A percentile compares a stretch with the other conserved stretches of the same genome.
Conservation (phyloP, 2,888 invertebrate species). For the Oligia strigilis region DNA sequence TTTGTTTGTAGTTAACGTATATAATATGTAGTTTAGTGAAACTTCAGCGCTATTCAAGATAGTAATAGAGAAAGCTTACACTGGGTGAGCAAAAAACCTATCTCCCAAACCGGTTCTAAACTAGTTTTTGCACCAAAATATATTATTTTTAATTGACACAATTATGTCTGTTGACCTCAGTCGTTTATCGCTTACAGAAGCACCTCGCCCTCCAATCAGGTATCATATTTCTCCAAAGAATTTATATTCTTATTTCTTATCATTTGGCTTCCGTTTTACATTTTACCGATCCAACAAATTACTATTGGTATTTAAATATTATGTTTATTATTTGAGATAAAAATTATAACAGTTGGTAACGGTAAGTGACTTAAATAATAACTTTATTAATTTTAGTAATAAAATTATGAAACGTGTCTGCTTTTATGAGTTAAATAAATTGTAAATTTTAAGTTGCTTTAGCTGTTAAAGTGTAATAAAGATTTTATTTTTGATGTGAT, state of each 20-base stretch:
- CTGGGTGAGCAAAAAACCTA: too few species aligned
- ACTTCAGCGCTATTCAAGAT: too few species aligned
- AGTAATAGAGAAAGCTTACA: too few species aligned
- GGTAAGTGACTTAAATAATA: slow-evolving; percentile 47
- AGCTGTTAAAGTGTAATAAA: slow-evolving; percentile 31
- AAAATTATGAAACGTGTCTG: slow-evolving; percentile 42
- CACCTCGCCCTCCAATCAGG: slow-evolving; percentile 30
- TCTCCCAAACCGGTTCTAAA: neutral
- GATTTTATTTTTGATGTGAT: slow-evolving; percentile 15
- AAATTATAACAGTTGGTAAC: slow-evolving; percentile 42
- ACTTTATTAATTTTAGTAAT: slow-evolving; percentile 36
- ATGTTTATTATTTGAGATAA: slow-evolving; percentile 52
- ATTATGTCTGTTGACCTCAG: neutral
- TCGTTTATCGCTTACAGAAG: slow-evolving; percentile 31
- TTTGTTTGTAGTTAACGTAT: too few species aligned
- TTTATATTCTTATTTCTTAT: slow-evolving; percentile 64
- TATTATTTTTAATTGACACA: neutral
- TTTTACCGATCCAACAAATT: slow-evolving; percentile 62
- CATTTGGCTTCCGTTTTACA: slow-evolving; percentile 69
- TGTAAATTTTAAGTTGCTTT: slow-evolving; percentile 34
- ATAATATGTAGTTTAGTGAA: too few species aligned
- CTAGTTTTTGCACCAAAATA: neutral
- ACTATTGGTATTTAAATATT: slow-evolving; percentile 58
- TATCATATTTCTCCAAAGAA: slow-evolving; percentile 59
- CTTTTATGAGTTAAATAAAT: slow-evolving; percentile 45